These are phyloP conservation scores for Baronia brevicornis DNA, from an alignment of 2,888 invertebrate species.

Conservation along the genomic window DNA sequence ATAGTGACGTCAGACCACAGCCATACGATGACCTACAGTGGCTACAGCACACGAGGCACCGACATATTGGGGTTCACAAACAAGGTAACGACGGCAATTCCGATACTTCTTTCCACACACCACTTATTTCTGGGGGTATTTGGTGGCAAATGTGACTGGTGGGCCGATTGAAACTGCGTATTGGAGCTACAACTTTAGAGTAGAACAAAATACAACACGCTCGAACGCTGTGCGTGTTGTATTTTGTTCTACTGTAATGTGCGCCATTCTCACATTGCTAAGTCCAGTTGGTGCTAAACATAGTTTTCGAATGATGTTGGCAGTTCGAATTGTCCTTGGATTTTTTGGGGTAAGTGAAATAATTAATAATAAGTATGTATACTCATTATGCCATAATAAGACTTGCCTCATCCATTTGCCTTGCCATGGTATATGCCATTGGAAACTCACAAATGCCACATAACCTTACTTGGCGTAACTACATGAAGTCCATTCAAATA, in stretches of 20 bases:
- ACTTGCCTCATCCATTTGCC: no score
- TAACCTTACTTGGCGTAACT: no score
- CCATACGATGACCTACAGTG: slow-evolving; percentile 83
- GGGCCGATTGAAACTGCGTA: slow-evolving; percentile 65
- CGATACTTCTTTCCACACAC: background rate
- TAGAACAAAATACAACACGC: background rate
- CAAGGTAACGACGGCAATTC: slow-evolving; percentile 31
- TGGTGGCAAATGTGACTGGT: slow-evolving; percentile 65
- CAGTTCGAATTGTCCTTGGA: slow-evolving; percentile 65
- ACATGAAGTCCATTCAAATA: no score
- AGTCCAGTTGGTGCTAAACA: slow-evolving; percentile 63
- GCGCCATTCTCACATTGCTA: slow-evolving; percentile 60
- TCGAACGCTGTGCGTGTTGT: slow-evolving; percentile 48
- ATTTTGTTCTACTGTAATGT: slow-evolving; percentile 44
- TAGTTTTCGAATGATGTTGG: slow-evolving; percentile 57
- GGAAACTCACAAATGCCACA: no score
- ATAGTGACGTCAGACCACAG: slow-evolving; percentile 90
- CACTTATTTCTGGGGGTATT: slow-evolving; percentile 71
- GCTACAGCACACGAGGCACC: slow-evolving; percentile 79
- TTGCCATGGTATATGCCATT: no score
- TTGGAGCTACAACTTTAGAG: slow-evolving; percentile 41
- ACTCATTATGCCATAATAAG: no score
- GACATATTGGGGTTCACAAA: slow-evolving; percentile 60
- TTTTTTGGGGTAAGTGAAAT: slow-evolving; percentile 65
- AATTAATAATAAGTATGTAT: no score